Percentiles rank a stretch among this genome's conserved stretches.
Evolutionary conservation across 2,797 vertebrate genomes (phyloP).

Genomic region (Cuniculus paca): DNA sequence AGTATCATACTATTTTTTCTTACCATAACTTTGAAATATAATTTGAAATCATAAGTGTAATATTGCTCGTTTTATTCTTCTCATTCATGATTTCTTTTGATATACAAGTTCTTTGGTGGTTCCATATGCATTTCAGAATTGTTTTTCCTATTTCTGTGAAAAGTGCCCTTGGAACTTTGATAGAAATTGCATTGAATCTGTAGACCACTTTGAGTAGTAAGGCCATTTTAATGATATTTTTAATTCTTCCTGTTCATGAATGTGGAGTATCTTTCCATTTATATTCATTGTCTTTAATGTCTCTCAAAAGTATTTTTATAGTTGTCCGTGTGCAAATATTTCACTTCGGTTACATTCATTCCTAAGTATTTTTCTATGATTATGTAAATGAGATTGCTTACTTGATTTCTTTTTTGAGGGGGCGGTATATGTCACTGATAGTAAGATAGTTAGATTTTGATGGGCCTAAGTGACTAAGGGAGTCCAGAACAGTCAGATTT

Average conservation of each 20-base stretch:
- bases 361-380: not conserved
- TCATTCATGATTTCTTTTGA: not conserved
- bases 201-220: not conserved
- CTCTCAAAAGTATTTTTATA: not conserved
- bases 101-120: not conserved
- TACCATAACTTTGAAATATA: not conserved
- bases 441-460: not conserved
- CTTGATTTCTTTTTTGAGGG: not conserved
- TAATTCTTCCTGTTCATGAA: not conserved
- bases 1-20: not conserved
- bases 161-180: not conserved
- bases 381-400: not conserved
- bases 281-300: not conserved
- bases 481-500: too few species aligned
- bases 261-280: not conserved
- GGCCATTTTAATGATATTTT: not conserved
- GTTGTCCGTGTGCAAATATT: not conserved
- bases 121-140: not conserved
- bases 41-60: not conserved
- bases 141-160: not conserved
- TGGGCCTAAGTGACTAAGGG: not conserved
- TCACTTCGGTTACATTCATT: not conserved
- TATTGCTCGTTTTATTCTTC: not conserved
- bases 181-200: not conserved
- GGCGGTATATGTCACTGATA: not conserved